Evolutionary conservation across 2,797 vertebrate species (phyloP), one percentile per base, ranked within the genome.

Genomic region (Sandelia bainsii): DNA sequence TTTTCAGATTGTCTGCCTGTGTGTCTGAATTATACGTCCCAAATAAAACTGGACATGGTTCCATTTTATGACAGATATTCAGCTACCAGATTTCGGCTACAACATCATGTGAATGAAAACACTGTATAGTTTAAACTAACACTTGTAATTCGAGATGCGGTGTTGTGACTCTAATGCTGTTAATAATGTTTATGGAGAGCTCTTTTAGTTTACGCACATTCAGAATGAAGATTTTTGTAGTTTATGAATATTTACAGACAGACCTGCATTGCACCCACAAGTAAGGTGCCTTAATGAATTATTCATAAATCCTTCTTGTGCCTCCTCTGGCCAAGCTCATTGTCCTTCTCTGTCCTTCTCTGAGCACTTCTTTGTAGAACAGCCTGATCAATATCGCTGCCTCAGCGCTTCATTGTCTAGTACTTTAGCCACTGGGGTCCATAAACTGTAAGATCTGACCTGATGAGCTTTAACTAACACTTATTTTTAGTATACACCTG

Each of bases 241-340:
- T 72, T 63, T 16, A 32, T 53, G 27, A 68, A 27, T 39, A n/a
- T 40, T 71, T 78, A 23, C 62, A 27, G 40, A 37, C 53, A 74
- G 69, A 54, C 67, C 73, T 68, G 65, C 74, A 73, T 70, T 80
- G 69, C 82, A 77, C 72, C 66, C 32, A 69, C 59, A 53, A 84
- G 74, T 61, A 73, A 80, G 67, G 76, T 39, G 1, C 59, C 39
- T 20, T 51, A 1, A 70, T 89, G 39, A 89, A 86, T 89, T 56
- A 91, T 90, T 85, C 72, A 89, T 8, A 3, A 84, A 70, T 62
- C 69, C 29, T 53, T 77, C 63, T 49, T 69, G 17, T 63, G 62
- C 63, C 46, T 76, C 54, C 60, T 77, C 68, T 54, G 70, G 49
- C 69, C 48, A 46, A 81, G 69, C 74, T 80, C 59, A 9, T 52